A percentile compares a stretch with the other conserved stretches of the same genome.
Conservation (phyloP, 2,113 vertebrate species). For the Indri indri region DNA sequence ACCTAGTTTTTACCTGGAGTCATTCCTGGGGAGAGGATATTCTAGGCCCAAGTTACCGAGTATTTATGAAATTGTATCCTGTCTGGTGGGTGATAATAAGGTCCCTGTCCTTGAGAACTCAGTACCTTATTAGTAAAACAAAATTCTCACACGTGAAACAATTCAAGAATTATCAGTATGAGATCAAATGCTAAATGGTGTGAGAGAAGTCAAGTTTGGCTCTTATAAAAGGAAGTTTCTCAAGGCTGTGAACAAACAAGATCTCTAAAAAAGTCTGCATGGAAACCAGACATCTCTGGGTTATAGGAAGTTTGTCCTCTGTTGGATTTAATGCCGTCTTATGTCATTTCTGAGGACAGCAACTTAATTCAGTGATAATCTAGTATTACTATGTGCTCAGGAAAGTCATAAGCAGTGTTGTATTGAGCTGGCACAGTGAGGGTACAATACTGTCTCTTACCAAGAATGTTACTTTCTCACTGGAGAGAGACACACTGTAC, state of each 20-base stretch:
- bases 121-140: background rate
- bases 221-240: background rate
- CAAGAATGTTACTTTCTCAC: background rate
- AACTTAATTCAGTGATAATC: background rate
- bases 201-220: background rate
- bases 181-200: background rate
- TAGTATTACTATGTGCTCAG: background rate
- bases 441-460: background rate
- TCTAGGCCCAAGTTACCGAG: background rate
- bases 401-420: rapidly evolving
- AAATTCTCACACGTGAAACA: background rate
- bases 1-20: background rate
- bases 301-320: background rate
- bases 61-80: background rate
- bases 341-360: background rate
- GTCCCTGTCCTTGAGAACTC: background rate
- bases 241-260: background rate
- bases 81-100: background rate
- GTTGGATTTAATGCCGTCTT: background rate
- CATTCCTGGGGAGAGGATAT: background rate
- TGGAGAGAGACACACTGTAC: background rate
- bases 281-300: background rate
- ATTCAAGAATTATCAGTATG: background rate
- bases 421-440: rapidly evolving
- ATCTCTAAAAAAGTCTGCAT: background rate